phyloP scores from a whole-genome alignment of 2,797 vertebrate genomes.

The Gastrophryne carolinensis region DNA sequence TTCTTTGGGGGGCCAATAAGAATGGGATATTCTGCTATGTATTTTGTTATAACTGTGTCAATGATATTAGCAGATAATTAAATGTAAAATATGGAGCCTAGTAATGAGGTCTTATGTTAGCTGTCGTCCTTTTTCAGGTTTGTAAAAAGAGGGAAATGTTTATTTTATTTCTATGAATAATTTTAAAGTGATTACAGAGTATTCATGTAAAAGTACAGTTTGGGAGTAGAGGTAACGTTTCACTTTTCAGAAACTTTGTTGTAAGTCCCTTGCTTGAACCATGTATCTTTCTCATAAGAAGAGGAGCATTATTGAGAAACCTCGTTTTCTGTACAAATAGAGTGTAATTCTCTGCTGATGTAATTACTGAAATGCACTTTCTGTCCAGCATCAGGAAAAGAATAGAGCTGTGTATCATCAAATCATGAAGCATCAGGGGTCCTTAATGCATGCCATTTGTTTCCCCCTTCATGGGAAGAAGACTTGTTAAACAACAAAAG shows the following conservation, averaged over 20 bases:
- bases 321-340: background rate
- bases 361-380: slow-evolving; percentile 28
- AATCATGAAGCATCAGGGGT: slow-evolving; percentile 29
- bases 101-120: too few relatives aligned
- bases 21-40: too few relatives aligned
- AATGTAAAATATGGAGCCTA: too few relatives aligned
- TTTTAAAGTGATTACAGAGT: too few relatives aligned
- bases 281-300: background rate
- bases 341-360: slow-evolving; percentile 3
- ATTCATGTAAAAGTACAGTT: background rate
- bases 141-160: too few relatives aligned
- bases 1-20: too few relatives aligned
- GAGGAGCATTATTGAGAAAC: background rate
- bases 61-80: too few relatives aligned
- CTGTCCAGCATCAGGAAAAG: slow-evolving; percentile 2
- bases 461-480: background rate
- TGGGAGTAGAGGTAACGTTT: background rate
- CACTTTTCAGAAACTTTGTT: too few relatives aligned
- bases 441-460: slow-evolving; percentile 14
- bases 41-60: too few relatives aligned
- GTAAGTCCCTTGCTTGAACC: background rate
- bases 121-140: too few relatives aligned
- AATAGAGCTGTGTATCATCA: slow-evolving; percentile 6
- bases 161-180: too few relatives aligned
- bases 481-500: background rate